Percentiles rank a stretch among this genome's conserved stretches.
Conservation (phyloP, 1,140 invertebrate genomes). For the Centruroides vittatus region DNA sequence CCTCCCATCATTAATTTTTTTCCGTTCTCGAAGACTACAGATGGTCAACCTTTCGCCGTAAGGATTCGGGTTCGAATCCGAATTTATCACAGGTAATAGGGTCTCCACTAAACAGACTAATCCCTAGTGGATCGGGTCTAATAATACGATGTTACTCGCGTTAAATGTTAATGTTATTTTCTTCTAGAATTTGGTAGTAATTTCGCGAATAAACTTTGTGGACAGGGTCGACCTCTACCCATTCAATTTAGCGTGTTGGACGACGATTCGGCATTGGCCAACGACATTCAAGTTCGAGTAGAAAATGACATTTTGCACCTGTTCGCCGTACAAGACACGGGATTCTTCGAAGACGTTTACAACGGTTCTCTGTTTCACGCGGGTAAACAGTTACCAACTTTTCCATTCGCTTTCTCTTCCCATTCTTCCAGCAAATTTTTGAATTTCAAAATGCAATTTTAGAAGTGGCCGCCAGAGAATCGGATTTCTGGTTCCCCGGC, state of each 20-base stretch:
- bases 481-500: background rate
- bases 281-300: slow-evolving; percentile 2
- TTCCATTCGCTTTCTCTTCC: background rate
- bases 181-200: too few relatives aligned
- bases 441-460: background rate
- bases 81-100: too few relatives aligned
- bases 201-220: too few relatives aligned
- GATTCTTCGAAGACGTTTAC: slow-evolving; percentile 1
- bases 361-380: background rate
- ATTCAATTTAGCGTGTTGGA: slow-evolving; percentile 1
- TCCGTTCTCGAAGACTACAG: too few relatives aligned
- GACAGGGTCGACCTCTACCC: too few relatives aligned
- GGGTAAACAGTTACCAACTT: background rate
- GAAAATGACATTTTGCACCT: slow-evolving; percentile 4
- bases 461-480: background rate
- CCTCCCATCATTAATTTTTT: too few relatives aligned
- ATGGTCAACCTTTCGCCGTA: too few relatives aligned
- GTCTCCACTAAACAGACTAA: too few relatives aligned
- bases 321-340: background rate
- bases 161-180: too few relatives aligned
- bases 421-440: background rate
- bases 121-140: too few relatives aligned
- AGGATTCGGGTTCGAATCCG: too few relatives aligned
- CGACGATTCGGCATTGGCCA: slow-evolving; percentile 1
- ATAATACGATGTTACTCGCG: too few relatives aligned